phyloP scores from a whole-genome alignment of 1,140 invertebrate genomes.

The Steinernema feltiae region DNA sequence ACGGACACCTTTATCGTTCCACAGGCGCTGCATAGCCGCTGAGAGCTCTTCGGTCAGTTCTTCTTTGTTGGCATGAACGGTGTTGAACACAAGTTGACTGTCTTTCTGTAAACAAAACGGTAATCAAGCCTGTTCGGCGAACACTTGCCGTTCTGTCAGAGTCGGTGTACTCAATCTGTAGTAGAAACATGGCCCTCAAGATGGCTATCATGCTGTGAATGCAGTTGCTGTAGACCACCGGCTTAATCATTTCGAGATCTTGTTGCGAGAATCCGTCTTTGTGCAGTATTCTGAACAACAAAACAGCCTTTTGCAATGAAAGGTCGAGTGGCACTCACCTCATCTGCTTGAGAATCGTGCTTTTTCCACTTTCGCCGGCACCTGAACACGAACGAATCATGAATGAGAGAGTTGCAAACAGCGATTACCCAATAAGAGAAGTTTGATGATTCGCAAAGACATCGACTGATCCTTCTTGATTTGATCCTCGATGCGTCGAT shows the following conservation, averaged over 20 bases:
- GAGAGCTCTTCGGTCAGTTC: constrained; percentile 55
- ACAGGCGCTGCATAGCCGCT: constrained; percentile 58
- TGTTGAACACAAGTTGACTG: constrained; percentile 56
- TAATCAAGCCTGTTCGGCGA: not conserved
- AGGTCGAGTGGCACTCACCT: constrained; percentile 28
- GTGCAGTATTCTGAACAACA: constrained; percentile 47
- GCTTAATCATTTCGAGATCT: constrained; percentile 55
- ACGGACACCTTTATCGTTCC: constrained; percentile 66
- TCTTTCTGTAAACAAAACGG: constrained; percentile 44
- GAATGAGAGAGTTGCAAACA: not conserved
- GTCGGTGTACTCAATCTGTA: constrained; percentile 55
- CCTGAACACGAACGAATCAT: constrained; percentile 30
- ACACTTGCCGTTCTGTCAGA: constrained; percentile 49
- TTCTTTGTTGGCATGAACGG: constrained; percentile 57
- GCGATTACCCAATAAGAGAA: constrained; percentile 51
- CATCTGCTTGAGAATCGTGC: constrained; percentile 61
- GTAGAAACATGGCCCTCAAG: constrained; percentile 56
- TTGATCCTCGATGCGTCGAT: constrained; percentile 55
- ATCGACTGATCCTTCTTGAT: constrained; percentile 57
- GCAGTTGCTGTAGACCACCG: constrained; percentile 56
- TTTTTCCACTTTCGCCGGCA: constrained; percentile 61
- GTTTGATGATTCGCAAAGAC: constrained; percentile 53
- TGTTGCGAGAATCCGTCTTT: constrained; percentile 56
- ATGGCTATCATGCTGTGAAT: constrained; percentile 57
- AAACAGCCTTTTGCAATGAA: not conserved